A percentile compares a stretch with the other conserved stretches of the same genome.
These are phyloP conservation scores for Crypturellus tataupa DNA, from an alignment of 2,797 vertebrate genomes.

Conservation along the genomic window DNA sequence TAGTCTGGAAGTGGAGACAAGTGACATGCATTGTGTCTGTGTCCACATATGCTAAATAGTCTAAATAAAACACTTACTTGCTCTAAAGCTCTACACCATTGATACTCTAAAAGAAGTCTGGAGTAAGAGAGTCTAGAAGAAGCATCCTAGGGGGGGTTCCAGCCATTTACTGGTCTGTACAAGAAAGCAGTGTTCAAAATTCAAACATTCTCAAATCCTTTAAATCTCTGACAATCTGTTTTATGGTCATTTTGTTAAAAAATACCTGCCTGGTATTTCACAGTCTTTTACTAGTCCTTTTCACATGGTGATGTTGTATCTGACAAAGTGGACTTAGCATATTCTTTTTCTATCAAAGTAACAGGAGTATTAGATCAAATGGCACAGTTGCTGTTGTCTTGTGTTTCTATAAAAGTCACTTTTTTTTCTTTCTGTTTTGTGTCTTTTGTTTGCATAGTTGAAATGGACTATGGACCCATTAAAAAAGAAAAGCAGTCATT, in stretches of 20 bases:
- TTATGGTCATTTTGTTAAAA: not conserved
- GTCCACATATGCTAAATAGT: not conserved
- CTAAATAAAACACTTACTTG: not conserved
- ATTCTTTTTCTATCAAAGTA: not conserved
- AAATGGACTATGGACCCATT: not conserved
- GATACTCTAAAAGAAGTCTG: not conserved
- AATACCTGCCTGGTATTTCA: not conserved
- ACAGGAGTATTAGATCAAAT: not conserved
- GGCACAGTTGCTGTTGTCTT: not conserved
- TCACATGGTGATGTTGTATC: not conserved
- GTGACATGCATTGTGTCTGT: not conserved
- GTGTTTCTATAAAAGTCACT: not conserved
- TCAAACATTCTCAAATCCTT: not conserved
- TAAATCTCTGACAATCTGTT: not conserved
- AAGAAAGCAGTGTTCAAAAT: not conserved
- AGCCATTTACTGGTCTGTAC: not conserved
- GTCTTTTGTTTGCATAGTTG: not conserved
- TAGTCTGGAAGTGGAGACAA: not conserved
- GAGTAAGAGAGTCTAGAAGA: not conserved
- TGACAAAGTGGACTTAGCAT: not conserved
- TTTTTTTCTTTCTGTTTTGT: not conserved
- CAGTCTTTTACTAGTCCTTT: not conserved
- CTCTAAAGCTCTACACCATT: not conserved
- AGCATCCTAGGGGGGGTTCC: not conserved
- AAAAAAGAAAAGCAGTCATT: not conserved